These are phyloP conservation scores for Drosophila simulans DNA, from an alignment of 1,140 invertebrate genomes.

Conservation along the genomic window DNA sequence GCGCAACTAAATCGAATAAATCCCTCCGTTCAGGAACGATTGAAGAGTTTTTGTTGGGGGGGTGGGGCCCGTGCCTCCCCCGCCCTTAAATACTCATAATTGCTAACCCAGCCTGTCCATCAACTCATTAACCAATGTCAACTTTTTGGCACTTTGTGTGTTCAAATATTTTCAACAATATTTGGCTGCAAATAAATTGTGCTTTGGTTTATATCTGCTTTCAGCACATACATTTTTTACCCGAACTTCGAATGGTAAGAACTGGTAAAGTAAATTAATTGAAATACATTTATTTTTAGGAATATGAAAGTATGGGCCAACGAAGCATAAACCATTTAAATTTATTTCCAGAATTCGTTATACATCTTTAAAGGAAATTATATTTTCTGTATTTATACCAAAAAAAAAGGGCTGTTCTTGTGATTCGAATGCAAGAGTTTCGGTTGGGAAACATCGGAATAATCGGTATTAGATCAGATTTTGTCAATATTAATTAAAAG, in stretches of 20 bases:
- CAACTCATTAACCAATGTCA: slow-evolving; percentile 47
- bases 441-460: no score
- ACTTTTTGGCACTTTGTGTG: slow-evolving; percentile 45
- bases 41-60: neutral
- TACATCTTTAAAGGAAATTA: neutral
- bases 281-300: slow-evolving; percentile 24
- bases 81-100: slow-evolving; percentile 37
- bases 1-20: slow-evolving; percentile 40
- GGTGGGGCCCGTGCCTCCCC: no score
- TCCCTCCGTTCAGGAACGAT: slow-evolving; percentile 1
- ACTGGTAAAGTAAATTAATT: slow-evolving; percentile 21
- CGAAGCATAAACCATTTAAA: neutral
- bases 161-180: slow-evolving; percentile 40
- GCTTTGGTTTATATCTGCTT: slow-evolving; percentile 41
- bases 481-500: no score
- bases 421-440: no score
- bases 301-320: slow-evolving; percentile 3
- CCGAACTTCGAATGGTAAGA: neutral
- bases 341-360: neutral
- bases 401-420: no score
- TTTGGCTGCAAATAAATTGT: slow-evolving; percentile 46
- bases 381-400: neutral
- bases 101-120: slow-evolving; percentile 27
- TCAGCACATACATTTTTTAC: slow-evolving; percentile 62
- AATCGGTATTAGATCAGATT: no score